These are phyloP conservation scores for Cephalopterus ornatus DNA, from an alignment of 2,113 vertebrate species.

Conservation along the genomic window DNA sequence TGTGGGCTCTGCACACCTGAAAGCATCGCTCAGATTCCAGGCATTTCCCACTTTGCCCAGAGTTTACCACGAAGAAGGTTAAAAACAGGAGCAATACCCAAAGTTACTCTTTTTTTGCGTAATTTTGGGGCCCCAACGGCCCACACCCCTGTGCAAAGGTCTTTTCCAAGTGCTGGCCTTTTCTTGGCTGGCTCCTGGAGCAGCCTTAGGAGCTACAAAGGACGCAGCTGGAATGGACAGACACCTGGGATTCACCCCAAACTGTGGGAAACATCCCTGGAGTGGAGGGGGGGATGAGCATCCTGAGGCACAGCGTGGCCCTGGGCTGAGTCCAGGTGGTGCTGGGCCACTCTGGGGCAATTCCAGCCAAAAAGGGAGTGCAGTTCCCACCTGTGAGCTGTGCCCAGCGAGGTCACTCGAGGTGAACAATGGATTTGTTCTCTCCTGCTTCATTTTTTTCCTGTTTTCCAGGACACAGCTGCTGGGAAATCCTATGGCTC, in stretches of 20 bases:
- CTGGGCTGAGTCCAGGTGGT: neutral
- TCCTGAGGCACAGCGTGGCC: fast-evolving
- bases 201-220: neutral
- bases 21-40: neutral
- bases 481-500: neutral
- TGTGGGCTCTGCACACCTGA: neutral
- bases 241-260: neutral
- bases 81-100: neutral
- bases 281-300: neutral
- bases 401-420: neutral
- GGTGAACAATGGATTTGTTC: neutral
- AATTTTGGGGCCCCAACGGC: neutral
- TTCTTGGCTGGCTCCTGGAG: neutral
- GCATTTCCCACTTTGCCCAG: neutral
- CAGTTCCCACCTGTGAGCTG: neutral
- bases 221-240: neutral
- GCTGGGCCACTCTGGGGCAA: neutral
- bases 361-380: neutral
- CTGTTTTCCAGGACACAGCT: conserved; percentile 58
- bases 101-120: neutral
- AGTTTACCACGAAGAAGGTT: neutral
- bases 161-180: neutral
- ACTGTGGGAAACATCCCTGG: neutral
- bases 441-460: neutral
- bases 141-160: neutral